Base-by-base conservation (phyloP, 2,113 vertebrate genomes). In the Bettongia penicillata region DNA sequence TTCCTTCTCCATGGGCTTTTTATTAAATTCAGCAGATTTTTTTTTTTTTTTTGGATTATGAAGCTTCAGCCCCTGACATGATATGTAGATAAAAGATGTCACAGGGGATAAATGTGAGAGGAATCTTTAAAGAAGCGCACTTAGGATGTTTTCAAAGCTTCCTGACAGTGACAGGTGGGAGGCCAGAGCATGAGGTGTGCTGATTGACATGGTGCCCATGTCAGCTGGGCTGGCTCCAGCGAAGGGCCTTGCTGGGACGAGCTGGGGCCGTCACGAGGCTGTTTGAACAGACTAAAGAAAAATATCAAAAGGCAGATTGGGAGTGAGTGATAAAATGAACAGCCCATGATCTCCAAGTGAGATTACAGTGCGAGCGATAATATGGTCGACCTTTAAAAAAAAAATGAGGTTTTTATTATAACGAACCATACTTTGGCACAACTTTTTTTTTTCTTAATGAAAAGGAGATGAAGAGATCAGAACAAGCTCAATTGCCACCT, bases 341-440 rank as follows among this genome's bases (percentile, higher is more conserved):
- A 97, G 96, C 96, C 91, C 94, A 53, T 98, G 98, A 98, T 98
- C 97, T 98, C 97, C 97, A 95, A 97, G 97, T 96, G 97, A 98
- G 98, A 98, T 98, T 98, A 98, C 95, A 90, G 92, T 90, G 90
- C 89, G 97, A 98, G 98, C 95, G 96, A 95, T 96, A 98, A 98
- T 90, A 97, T 90, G 98, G 95, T 68, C 93, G 68, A 96, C 57
- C 91, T 95, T 55, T 98, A 43, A n/a, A n/a, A 77, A 77, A 77
- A 37, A 77, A 77, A 84, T 95, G 95, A 95, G 92, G 90, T 90
- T 97, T 91, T 98, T 98, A 97, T 97, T 98, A 97, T 97, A 98
- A 98, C 97, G 98, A 98, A 98, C 19, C 92, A 53, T 95, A 98
- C 97, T 98, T 98, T 97, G 95, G 96, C 95, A 52, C 93, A 96